Evolutionary conservation across 2,888 invertebrate species (phyloP).

Genomic region (Luperina nickerlii): DNA sequence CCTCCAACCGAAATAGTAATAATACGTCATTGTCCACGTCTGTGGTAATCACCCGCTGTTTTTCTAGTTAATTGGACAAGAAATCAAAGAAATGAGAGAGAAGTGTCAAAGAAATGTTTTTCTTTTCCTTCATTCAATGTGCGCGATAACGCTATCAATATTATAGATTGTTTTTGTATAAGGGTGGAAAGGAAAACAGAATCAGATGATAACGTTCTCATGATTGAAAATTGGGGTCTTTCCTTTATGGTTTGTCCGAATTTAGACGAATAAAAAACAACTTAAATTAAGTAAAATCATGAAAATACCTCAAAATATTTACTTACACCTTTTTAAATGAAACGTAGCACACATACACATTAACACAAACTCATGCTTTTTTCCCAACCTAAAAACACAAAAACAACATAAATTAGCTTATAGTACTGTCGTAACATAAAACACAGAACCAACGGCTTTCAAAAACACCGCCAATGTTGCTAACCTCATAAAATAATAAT

Average conservation of each 20-base stretch:
- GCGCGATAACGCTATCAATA: constrained; percentile 57
- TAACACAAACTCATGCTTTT: background rate
- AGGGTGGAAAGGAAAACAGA: constrained; percentile 27
- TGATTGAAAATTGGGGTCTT: background rate
- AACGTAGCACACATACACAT: background rate
- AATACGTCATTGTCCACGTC: constrained; percentile 82
- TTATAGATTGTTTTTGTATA: constrained; percentile 40
- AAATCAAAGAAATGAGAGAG: constrained; percentile 79
- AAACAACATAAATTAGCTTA: background rate
- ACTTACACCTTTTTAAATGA: background rate
- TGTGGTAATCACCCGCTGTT: constrained; percentile 82
- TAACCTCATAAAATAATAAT: constrained; percentile 11
- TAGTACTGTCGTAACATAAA: background rate
- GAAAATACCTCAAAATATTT: background rate
- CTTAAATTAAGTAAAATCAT: background rate
- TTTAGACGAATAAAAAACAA: background rate
- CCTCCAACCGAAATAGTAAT: constrained; percentile 76
- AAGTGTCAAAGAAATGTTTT: constrained; percentile 65
- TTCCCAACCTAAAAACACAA: background rate
- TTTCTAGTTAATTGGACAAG: constrained; percentile 88
- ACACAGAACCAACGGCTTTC: background rate
- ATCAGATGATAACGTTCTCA: constrained; percentile 43
- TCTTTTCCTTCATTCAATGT: constrained; percentile 49
- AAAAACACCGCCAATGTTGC: constrained; percentile 1
- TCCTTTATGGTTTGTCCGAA: background rate